Base-by-base conservation (phyloP, 1,140 invertebrate genomes). In the Eupristina koningsbergeri region DNA sequence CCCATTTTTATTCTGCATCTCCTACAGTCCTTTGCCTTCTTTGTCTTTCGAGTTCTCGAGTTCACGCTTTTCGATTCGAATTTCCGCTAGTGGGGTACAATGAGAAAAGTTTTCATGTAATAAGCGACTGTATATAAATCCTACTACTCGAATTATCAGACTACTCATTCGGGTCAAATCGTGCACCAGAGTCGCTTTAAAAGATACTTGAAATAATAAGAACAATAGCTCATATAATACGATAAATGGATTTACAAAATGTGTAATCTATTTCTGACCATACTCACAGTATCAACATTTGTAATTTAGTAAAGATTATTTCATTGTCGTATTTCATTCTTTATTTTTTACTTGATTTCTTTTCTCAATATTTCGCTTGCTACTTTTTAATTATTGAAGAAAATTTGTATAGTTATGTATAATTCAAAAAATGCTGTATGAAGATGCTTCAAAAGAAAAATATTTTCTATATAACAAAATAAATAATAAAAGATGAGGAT, bases 101-200 rank as follows among this genome's bases (percentile, higher is more conserved):
- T 91, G 88, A 90, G 89, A 90, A 91, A 91, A 91, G 88, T 91
- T 91, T 89, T 85, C 85, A 86, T 84, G 86, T 88, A 90, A 91
- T 90, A 90, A 89, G 87, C 87, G 84, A 87, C 74, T 80, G 78
- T 80, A 75, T 58, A 13, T 53, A 58, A 58, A 2, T 58, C 53
- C 53, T 26, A 58, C 19, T 5, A 3, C 13, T 58, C 53, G 9
- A 5, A 26, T 58, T 58, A 22, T 26, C 26, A 26, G 1, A 26
- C 9, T 5, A 58, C 26, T 50, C 26, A 2, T 58, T 58, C 26
- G 22, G 53, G 26, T 58, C 53, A 58, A 58, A 58, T 58, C 53
- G 26, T 9, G 53, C 22, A 58, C 53, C 26, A 9, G 19, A 5
- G 22, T 26, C 26, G 22, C 3, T 26, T 26, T 19, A 58, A 26